Base-by-base conservation (phyloP, 2,113 vertebrate genomes). In the Rynchops niger region DNA sequence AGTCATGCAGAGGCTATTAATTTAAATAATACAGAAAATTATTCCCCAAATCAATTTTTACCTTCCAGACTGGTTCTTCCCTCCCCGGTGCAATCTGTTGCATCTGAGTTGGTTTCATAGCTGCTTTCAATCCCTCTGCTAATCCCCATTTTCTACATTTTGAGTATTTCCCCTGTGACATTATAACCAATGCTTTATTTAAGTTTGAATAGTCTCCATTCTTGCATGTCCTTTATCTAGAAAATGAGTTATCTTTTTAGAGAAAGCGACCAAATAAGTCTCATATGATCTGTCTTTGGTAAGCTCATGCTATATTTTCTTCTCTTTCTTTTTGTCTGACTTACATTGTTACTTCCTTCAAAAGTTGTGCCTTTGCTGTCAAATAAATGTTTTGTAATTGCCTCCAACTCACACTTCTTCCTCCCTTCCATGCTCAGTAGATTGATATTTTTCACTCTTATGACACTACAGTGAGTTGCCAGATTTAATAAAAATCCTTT, bases 21-120 rank as follows among this genome's bases (percentile, higher is more conserved):
- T 94, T 93, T 93, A 89, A 94, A 89, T 93, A 91, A 94, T 77
- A 94, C 40, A 85, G 78, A 95, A 90, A 82, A 92, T 82, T 58
- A 88, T 85, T 93, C 62, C 82, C 58, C n/a, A 72, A 62, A 85
- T 36, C 25, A 61, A n/a, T 55, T 90, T 90, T 70, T 92, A 62
- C 53, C 67, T 90, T 80, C 52, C 62, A 66, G 66, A 25, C 30
- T 66, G 53, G 11, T 80, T 96, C 30, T 55, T 72, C 19, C 45
- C 15, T 95, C 36, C 53, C 49, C 42, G 66, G 79, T 34, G 49
- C 42, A 93, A 87, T 82, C 66, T 58, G 49, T 91, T 93, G 65
- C 65, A 30, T 86, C 52, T 89, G 63, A 32, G 29, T 5, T 84
- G 61, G 59, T 90, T 94, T 93, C 34, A 45, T 77, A 65, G 62